Conservation (phyloP, 2,113 vertebrate species). For the Ceratotherium simum region DNA sequence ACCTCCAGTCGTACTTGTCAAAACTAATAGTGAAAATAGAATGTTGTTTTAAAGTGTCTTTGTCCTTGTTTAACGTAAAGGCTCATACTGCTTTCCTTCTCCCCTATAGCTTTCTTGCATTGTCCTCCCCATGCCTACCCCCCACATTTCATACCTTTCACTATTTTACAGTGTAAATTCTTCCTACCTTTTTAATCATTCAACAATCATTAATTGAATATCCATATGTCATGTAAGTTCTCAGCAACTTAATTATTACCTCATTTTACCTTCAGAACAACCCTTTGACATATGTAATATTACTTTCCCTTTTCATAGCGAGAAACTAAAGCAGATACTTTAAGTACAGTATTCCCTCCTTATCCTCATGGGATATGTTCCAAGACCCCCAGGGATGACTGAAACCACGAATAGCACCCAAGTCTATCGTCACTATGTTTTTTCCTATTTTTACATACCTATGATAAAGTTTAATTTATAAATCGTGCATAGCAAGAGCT, state of each 20-base stretch:
- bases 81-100: neutral
- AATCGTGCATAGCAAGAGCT: neutral
- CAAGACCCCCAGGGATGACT: neutral
- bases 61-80: neutral
- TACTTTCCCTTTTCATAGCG: neutral
- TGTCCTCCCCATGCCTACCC: neutral
- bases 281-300: neutral
- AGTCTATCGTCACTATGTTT: neutral
- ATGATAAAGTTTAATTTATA: neutral
- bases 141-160: neutral
- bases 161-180: neutral
- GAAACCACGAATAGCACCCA: accelerated
- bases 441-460: neutral
- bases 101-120: neutral
- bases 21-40: neutral
- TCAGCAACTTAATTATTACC: neutral
- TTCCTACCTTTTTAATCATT: neutral
- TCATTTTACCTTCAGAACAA: neutral
- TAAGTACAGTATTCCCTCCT: neutral
- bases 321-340: neutral
- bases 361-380: too few species aligned
- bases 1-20: neutral
- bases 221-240: neutral
- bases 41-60: neutral
- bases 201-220: neutral